Evolutionary conservation across 2,888 invertebrate species (phyloP), one percentile per base, ranked within the genome.

Genomic region (Falcaria lacertinaria): DNA sequence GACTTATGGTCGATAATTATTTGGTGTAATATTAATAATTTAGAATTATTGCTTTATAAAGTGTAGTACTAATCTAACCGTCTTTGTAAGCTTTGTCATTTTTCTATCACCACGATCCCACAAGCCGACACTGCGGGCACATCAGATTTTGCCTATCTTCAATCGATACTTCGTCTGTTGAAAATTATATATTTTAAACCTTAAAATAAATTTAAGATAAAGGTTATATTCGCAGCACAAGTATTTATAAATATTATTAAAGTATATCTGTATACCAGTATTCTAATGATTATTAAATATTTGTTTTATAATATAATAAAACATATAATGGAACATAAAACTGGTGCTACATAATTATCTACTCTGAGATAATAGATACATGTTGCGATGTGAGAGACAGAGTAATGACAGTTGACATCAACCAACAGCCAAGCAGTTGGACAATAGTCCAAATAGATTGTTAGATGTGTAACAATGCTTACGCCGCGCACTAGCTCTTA

Each of bases 401-500:
- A 28, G 28, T 28, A 11, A 11, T 1, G 28, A 28, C 19, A 19
- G 28, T 14, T 43, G 45, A 36, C 28, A 40, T 44, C 45, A 38
- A 36, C 25, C 25, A 45, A 60, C 67, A 74, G 65, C 74, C 73
- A 79, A 76, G 68, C 74, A 74, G 61, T 74, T 76, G 73, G 80
- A 77, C 74, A 72, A 65, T 49, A 53, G 40, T 59, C 56, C 45
- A 58, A 59, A 60, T 49, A 57, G 60, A 61, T 60, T 54, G 52
- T 49, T 50, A 48, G 58, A 66, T 58, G 74, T 75, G 76, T 69
- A 60, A 63, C 65, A 69, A 73, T 72, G 74, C 67, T 66, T 60
- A 74, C 73, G 67, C 71, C 63, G 73, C 63, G 73, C 85, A 81
- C 87, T 87, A 86, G 86, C 87, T 86, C 76, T 84, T 85, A 87